Evolutionary conservation across 2,888 invertebrate species (phyloP).

Genomic region (Clusia tigrina): DNA sequence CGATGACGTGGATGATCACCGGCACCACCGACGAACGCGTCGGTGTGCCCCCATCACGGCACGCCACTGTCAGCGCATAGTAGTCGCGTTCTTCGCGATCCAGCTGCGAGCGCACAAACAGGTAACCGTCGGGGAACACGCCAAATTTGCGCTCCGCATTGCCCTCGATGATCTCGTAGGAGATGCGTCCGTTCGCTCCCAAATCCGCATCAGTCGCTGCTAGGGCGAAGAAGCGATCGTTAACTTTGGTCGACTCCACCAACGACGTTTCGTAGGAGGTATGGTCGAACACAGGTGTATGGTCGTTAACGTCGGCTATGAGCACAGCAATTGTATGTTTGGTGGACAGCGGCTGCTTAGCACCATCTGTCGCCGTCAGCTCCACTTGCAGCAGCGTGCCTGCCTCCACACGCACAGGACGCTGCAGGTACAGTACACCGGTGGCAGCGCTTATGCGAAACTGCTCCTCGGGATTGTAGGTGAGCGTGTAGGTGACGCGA

Average conservation of each 20-base stretch:
- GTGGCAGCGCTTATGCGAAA: conserved; percentile 86
- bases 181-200: conserved; percentile 79
- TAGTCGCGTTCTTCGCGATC: conserved; percentile 93
- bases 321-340: conserved; percentile 77
- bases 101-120: conserved; percentile 85
- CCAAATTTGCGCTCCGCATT: conserved; percentile 88
- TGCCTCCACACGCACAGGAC: conserved; percentile 79
- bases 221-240: conserved; percentile 88
- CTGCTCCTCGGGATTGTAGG: conserved; percentile 79
- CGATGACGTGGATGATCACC: conserved; percentile 90
- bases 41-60: conserved; percentile 81
- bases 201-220: conserved; percentile 90
- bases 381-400: conserved; percentile 76
- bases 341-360: conserved; percentile 76
- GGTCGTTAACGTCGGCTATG: conserved; percentile 91
- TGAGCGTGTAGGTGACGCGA: conserved; percentile 81
- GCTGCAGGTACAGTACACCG: conserved; percentile 87
- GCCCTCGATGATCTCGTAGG: conserved; percentile 85
- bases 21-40: conserved; percentile 85
- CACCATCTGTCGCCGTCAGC: conserved; percentile 86
- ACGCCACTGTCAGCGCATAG: conserved; percentile 86
- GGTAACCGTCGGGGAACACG: conserved; percentile 91
- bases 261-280: conserved; percentile 92
- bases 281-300: conserved; percentile 92
- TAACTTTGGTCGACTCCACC: conserved; percentile 88